phyloP scores from a whole-genome alignment of 2,797 vertebrate species.

The Megaceryle alcyon region DNA sequence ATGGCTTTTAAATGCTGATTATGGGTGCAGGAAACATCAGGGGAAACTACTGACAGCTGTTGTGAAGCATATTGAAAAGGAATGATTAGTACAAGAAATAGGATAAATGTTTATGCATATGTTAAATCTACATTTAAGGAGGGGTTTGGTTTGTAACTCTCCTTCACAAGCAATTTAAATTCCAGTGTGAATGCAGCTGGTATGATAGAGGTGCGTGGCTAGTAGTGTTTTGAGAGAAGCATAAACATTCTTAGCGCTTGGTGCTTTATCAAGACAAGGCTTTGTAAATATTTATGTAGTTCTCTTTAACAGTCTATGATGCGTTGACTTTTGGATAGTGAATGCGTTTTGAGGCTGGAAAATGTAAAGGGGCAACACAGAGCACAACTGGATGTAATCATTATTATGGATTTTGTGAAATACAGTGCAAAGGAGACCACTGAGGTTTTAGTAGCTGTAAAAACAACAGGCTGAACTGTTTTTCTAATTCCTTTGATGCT shows the following conservation, averaged over 20 bases:
- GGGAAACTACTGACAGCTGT: not conserved
- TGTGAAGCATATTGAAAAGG: not conserved
- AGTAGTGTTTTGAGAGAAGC: not conserved
- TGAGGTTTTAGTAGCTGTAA: not conserved
- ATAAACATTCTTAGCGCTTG: not conserved
- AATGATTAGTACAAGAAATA: not conserved
- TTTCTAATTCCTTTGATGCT: not conserved
- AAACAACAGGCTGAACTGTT: not conserved
- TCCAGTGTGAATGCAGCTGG: not conserved
- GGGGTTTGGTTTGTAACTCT: not conserved
- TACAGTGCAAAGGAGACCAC: accelerated
- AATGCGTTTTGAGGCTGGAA: not conserved
- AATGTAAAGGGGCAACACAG: not conserved
- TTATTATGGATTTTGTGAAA: not conserved
- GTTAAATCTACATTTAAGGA: not conserved
- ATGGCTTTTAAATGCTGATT: not conserved
- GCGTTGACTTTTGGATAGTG: not conserved
- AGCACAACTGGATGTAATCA: not conserved
- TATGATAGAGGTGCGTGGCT: not conserved
- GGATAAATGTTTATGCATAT: not conserved
- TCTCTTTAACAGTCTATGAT: not conserved
- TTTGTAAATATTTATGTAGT: not conserved
- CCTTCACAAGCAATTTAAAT: not conserved
- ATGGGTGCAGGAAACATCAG: not conserved
- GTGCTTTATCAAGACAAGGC: not conserved